Conservation (phyloP, 2,113 vertebrate genomes). For the Ptyas mucosa region DNA sequence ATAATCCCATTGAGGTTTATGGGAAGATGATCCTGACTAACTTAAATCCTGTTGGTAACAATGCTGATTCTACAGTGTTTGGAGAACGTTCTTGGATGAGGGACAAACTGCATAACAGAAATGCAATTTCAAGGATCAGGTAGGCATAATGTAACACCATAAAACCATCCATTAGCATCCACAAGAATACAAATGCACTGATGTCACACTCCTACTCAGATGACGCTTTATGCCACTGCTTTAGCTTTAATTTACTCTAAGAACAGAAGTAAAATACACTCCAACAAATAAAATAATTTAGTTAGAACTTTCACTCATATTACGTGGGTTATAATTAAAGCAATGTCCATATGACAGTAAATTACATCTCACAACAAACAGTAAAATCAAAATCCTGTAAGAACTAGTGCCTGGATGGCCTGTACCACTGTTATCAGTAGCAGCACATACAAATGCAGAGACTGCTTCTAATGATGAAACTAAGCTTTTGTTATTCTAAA, state of each 20-base stretch:
- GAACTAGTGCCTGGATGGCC: slow-evolving; percentile 58
- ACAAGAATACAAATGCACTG: neutral
- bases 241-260: slow-evolving; percentile 28
- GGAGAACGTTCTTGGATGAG: neutral
- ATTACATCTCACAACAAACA: slow-evolving; percentile 46
- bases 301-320: slow-evolving; percentile 48
- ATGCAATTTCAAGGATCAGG: neutral
- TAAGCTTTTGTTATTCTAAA: slow-evolving; percentile 66
- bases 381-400: slow-evolving; percentile 64
- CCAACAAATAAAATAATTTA: slow-evolving; percentile 40
- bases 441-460: slow-evolving; percentile 66
- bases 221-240: neutral
- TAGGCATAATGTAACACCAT: neutral
- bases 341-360: slow-evolving; percentile 61
- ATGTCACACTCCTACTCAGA: neutral
- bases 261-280: slow-evolving; percentile 51
- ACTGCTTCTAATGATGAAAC: slow-evolving; percentile 59
- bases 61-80: neutral
- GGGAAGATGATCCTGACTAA: neutral
- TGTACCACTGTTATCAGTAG: slow-evolving; percentile 48
- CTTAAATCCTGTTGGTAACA: neutral
- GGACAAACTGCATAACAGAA: neutral
- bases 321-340: slow-evolving; percentile 60
- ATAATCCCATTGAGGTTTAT: neutral
- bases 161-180: neutral